These are phyloP conservation scores for Genyomyrus donnyi DNA, from an alignment of 2,113 vertebrate genomes.

Conservation along the genomic window DNA sequence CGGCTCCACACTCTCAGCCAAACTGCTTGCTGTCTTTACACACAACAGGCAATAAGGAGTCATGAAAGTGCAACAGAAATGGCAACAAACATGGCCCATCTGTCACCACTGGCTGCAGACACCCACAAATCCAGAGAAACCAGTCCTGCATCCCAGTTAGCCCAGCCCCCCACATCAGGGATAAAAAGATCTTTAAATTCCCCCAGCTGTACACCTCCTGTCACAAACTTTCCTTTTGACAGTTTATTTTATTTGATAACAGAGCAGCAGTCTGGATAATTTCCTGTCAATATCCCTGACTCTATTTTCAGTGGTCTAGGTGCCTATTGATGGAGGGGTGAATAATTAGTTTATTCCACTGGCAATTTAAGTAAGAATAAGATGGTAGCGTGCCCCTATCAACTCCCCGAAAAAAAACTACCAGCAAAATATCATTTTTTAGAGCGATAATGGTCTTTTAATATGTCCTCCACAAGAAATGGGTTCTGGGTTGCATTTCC, in stretches of 20 bases:
- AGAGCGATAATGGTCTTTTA: constrained; percentile 83
- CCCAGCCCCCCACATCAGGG: not conserved
- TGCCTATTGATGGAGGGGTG: constrained; percentile 77
- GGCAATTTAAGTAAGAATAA: constrained; percentile 74
- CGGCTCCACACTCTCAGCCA: not conserved
- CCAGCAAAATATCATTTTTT: constrained; percentile 96
- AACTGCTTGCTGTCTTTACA: not conserved
- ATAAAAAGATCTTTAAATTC: constrained; percentile 60
- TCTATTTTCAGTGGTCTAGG: constrained; percentile 81
- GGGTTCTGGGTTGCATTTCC: constrained; percentile 75
- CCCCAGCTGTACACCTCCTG: not conserved
- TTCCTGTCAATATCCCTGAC: constrained; percentile 66
- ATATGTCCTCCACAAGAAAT: constrained; percentile 83
- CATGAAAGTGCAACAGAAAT: not conserved
- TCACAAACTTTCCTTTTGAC: constrained; percentile 19
- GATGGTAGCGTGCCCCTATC: constrained; percentile 83
- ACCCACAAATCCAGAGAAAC: not conserved
- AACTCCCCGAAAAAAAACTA: constrained; percentile 85
- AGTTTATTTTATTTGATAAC: constrained; percentile 46
- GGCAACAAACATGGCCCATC: not conserved
- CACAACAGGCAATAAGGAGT: not conserved
- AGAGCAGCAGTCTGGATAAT: constrained; percentile 58
- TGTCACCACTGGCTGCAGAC: not conserved
- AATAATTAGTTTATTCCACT: constrained; percentile 85
- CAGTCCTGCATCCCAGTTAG: not conserved